Evolutionary conservation across 2,797 vertebrate species (phyloP), one percentile per base, ranked within the genome.

Genomic region (Glossophaga mutica): DNA sequence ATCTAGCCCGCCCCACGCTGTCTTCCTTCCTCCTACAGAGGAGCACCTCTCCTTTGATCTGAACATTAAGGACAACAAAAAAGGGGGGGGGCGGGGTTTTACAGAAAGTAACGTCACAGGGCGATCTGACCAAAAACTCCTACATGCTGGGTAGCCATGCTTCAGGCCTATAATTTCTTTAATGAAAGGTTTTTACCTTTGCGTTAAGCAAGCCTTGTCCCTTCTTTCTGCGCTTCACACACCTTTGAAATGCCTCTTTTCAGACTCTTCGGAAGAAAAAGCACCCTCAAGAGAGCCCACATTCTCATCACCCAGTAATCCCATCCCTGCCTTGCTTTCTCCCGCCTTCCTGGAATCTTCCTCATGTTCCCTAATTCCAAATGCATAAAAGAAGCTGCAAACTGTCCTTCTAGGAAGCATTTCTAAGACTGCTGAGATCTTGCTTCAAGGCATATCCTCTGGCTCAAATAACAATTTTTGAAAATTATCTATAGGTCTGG

Each of bases 1-100:
- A 0, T 42, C 50, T 1, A n/a, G 4, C n/a, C 24, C 39, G 57
- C 44, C 19, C 26, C 5, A 29, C 0, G 1, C 22, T 3, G 2
- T n/a, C 76, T 50, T 79, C 50, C 34, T 55, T 50, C n/a, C 9
- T 55, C 24, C 59, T 5, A 15, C 26, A 70, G 34, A 71, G 48
- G 9, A 67, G 4, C 7, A 2, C 22, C 12, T 15, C 37, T 46
- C 55, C 76, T 59, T 34, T 21, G 2, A 21, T 5, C 59, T 12
- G 39, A 37, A n/a, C 9, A 39, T 37, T 55, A 55, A 24, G 15
- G 22, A 55, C 76, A 16, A 78, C 76, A 26, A 55, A 67, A 21
- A 77, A 34, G 46, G n/a, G 65, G 14, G 9, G n/a, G 22, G 46
- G n/a, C n/a, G 14, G 9, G n/a, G 22, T 78, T 55, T 50, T 16